These are phyloP conservation scores for Schizotus pectinicornis DNA, from an alignment of 2,888 invertebrate species.

Conservation along the genomic window DNA sequence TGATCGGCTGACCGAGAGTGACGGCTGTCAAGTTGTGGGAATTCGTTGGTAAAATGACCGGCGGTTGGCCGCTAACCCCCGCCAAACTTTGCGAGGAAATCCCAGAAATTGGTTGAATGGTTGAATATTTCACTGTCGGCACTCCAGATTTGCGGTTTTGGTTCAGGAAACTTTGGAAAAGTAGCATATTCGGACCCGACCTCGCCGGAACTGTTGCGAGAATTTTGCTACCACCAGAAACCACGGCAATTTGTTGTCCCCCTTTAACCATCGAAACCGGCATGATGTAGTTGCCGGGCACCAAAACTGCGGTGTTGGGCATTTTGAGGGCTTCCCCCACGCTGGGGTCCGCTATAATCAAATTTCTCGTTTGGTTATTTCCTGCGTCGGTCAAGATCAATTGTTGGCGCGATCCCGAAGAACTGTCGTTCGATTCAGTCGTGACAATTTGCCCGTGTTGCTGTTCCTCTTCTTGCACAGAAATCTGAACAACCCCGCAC, in stretches of 20 bases:
- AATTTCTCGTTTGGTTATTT: constrained; percentile 61
- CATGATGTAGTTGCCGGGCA: constrained; percentile 75
- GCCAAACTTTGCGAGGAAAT: constrained; percentile 57
- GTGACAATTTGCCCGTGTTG: constrained; percentile 51
- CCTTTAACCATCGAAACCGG: constrained; percentile 76
- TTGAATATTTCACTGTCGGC: constrained; percentile 63
- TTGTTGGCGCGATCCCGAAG: constrained; percentile 43
- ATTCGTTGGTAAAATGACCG: constrained; percentile 56
- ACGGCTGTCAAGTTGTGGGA: constrained; percentile 53
- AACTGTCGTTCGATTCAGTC: constrained; percentile 56
- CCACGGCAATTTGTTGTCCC: constrained; percentile 74
- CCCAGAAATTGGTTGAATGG: constrained; percentile 56
- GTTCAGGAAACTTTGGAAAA: constrained; percentile 71
- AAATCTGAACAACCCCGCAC: constrained; percentile 68
- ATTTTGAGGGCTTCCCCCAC: constrained; percentile 70
- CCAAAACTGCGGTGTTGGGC: constrained; percentile 70
- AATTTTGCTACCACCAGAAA: constrained; percentile 71
- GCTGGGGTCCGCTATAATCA: constrained; percentile 65
- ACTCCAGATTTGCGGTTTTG: constrained; percentile 64
- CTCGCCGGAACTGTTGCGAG: constrained; percentile 62
- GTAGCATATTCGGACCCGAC: constrained; percentile 66
- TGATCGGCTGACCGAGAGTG: constrained; percentile 54
- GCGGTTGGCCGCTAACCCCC: constrained; percentile 56
- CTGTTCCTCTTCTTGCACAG: constrained; percentile 65
- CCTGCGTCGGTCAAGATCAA: constrained; percentile 52